phyloP scores from a whole-genome alignment of 1,140 invertebrate species.

The Ips nitidus region DNA sequence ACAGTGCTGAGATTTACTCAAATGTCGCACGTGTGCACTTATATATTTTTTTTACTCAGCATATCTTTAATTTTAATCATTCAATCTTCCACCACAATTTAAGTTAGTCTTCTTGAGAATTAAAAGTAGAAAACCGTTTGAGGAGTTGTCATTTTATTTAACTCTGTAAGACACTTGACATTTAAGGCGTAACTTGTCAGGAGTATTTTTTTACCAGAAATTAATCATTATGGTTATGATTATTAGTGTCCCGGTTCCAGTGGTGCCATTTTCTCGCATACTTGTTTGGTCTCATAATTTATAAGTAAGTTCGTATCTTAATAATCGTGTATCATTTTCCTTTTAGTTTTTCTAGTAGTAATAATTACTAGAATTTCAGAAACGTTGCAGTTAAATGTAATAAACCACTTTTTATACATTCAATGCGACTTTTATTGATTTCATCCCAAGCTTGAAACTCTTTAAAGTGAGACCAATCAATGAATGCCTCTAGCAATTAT shows the following conservation, averaged over 20 bases:
- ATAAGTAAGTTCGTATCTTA: constrained; percentile 14
- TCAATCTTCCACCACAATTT: too few species aligned
- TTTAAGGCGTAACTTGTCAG: too few species aligned
- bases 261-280: constrained; percentile 11
- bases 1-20: too few species aligned
- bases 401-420: constrained; percentile 15
- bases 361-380: not conserved
- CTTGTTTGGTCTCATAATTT: constrained; percentile 21
- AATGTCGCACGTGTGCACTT: too few species aligned
- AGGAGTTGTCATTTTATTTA: too few species aligned
- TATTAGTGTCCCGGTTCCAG: not conserved
- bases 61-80: too few species aligned
- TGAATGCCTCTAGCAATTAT: not conserved
- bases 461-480: constrained; percentile 23
- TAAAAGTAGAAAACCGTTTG: too few species aligned
- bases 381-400: not conserved
- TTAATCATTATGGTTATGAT: too few species aligned
- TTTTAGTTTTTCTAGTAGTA: not conserved
- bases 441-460: not conserved
- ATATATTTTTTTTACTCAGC: too few species aligned
- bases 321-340: constrained; percentile 10
- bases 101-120: too few species aligned
- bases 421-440: constrained; percentile 1
- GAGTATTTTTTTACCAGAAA: too few species aligned
- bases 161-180: too few species aligned